Conservation (phyloP, 2,113 vertebrate species). For the Phyllostomus hastatus region DNA sequence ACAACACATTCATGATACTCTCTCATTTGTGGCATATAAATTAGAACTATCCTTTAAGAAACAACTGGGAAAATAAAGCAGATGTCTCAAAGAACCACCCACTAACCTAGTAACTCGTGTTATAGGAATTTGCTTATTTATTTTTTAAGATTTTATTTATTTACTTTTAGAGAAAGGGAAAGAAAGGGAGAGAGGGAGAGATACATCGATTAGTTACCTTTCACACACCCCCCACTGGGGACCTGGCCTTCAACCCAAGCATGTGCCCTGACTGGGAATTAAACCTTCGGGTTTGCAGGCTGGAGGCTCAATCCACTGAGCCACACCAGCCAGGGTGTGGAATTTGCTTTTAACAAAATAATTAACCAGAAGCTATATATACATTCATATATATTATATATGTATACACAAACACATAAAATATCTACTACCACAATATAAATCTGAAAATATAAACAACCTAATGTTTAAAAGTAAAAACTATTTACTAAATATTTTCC, state of each 20-base stretch:
- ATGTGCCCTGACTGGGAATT: no score
- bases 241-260: no score
- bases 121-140: not conserved
- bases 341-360: slow-evolving; percentile 17
- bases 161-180: no score
- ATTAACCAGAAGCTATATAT: not conserved
- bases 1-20: not conserved
- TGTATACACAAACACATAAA: not conserved
- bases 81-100: slow-evolving; percentile 16
- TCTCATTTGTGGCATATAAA: not conserved
- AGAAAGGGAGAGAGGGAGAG: no score
- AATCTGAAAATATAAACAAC: slow-evolving; percentile 1
- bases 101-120: not conserved
- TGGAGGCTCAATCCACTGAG: no score
- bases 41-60: not conserved
- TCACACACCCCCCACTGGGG: no score
- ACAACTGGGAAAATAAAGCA: not conserved
- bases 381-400: not conserved
- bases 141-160: no score
- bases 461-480: not conserved
- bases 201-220: no score
- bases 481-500: not conserved
- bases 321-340: not conserved
- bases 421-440: not conserved
- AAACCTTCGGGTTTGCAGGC: no score